A percentile compares a stretch with the other conserved stretches of the same genome.
These are phyloP conservation scores for Zosterops hypoxanthus DNA, from an alignment of 2,113 vertebrate genomes.

Conservation along the genomic window DNA sequence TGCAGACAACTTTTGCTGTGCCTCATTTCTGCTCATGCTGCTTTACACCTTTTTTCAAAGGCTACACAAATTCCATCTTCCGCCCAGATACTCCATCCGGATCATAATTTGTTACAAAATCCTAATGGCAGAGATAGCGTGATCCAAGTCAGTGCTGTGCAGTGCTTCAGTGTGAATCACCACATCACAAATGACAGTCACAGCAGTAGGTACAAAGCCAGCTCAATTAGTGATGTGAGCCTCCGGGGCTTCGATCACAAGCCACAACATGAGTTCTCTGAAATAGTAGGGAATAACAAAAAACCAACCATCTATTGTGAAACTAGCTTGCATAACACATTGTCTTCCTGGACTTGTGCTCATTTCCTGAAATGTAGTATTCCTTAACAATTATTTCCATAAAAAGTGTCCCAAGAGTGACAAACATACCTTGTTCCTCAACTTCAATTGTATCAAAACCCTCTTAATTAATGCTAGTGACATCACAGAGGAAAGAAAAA, in stretches of 20 bases:
- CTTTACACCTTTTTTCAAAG: neutral
- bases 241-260: neutral
- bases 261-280: neutral
- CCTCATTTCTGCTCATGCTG: neutral
- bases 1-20: neutral
- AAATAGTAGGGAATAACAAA: neutral
- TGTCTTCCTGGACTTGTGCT: neutral
- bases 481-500: neutral
- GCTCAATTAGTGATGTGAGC: neutral
- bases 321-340: neutral
- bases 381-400: neutral
- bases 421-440: neutral
- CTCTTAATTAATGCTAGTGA: neutral
- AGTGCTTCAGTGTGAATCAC: rapidly evolving
- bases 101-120: neutral
- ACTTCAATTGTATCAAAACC: neutral
- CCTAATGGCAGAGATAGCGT: neutral
- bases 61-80: neutral
- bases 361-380: neutral
- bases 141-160: neutral
- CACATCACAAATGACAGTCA: neutral
- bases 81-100: neutral
- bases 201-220: neutral
- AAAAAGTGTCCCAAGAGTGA: neutral
- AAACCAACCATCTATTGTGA: rapidly evolving